Evolutionary conservation across 2,888 invertebrate species (phyloP).

Genomic region (Lampropteryx suffumata): DNA sequence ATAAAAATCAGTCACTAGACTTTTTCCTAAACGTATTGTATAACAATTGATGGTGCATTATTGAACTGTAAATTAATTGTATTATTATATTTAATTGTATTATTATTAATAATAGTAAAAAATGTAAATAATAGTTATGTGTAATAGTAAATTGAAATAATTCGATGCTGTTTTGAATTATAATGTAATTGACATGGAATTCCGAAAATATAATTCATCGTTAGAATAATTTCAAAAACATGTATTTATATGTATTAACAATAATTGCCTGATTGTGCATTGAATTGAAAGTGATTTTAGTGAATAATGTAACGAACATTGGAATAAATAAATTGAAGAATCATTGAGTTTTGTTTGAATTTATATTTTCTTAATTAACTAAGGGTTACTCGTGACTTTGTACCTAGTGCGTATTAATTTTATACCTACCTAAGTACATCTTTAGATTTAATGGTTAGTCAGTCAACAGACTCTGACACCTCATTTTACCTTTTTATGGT

Average conservation of each 20-base stretch:
- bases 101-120: slow-evolving; percentile 25
- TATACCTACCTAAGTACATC: no score
- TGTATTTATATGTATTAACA: slow-evolving; percentile 30
- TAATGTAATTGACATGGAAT: slow-evolving; percentile 19
- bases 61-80: slow-evolving; percentile 26
- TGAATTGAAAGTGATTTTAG: slow-evolving; percentile 58
- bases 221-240: slow-evolving; percentile 17
- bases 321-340: slow-evolving; percentile 30
- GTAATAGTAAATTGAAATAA: neutral
- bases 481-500: no score
- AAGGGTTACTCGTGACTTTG: no score
- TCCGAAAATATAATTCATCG: slow-evolving; percentile 8
- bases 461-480: no score
- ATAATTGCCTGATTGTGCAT: slow-evolving; percentile 56
- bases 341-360: neutral
- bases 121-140: slow-evolving; percentile 25
- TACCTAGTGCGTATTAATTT: no score
- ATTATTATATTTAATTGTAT: slow-evolving; percentile 28
- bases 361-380: neutral
- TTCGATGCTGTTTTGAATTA: slow-evolving; percentile 12
- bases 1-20: neutral
- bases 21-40: slow-evolving; percentile 15
- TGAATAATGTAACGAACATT: slow-evolving; percentile 49
- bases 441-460: no score
- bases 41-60: slow-evolving; percentile 31